These are phyloP conservation scores for Perdita meconis DNA, from an alignment of 2,888 invertebrate species.

Conservation along the genomic window DNA sequence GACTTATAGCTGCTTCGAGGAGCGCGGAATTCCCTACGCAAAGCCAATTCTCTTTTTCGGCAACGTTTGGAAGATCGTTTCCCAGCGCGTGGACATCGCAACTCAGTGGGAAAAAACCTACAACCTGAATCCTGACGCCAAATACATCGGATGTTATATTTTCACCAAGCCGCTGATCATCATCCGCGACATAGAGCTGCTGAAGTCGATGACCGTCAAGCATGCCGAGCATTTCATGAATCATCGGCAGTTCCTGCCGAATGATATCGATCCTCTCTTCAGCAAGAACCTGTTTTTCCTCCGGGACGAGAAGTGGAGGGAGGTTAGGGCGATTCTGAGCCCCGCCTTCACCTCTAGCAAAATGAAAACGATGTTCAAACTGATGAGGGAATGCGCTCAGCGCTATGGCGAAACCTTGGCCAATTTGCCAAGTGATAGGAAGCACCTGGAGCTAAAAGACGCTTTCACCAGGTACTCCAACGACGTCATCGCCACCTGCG, in stretches of 20 bases:
- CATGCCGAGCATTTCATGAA: constrained; percentile 68
- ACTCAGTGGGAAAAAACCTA: constrained; percentile 42
- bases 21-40: constrained; percentile 21
- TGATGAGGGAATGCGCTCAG: constrained; percentile 68
- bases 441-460: constrained; percentile 77
- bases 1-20: background rate
- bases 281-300: constrained; percentile 67
- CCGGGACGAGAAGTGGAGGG: constrained; percentile 85
- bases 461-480: constrained; percentile 73
- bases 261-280: constrained; percentile 62
- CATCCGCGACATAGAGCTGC: constrained; percentile 72
- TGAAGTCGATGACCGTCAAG: constrained; percentile 68
- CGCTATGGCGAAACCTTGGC: constrained; percentile 56
- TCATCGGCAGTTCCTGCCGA: constrained; percentile 4
- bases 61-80: constrained; percentile 65
- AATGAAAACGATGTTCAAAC: constrained; percentile 85
- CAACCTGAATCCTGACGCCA: constrained; percentile 50
- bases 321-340: constrained; percentile 85
- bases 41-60: constrained; percentile 72
- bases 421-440: constrained; percentile 23
- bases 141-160: constrained; percentile 72
- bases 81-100: constrained; percentile 68
- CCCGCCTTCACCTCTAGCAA: constrained; percentile 87
- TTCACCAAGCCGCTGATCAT: constrained; percentile 64
- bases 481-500: constrained; percentile 78